Evolutionary conservation across 2,888 invertebrate genomes (phyloP).

Genomic region (Chrysopilus asiliformis): DNA sequence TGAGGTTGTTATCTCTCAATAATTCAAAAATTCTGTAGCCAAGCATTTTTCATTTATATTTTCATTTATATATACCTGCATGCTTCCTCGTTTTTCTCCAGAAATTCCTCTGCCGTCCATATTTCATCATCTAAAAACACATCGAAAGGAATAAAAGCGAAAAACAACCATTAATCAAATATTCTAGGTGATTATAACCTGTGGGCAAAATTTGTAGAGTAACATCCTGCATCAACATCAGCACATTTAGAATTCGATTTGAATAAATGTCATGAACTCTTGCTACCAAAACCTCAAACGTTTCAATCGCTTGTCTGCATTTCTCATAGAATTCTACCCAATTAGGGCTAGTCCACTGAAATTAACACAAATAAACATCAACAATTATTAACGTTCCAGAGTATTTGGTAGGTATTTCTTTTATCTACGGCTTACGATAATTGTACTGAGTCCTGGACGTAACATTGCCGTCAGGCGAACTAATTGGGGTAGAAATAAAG

Average conservation of each 20-base stretch:
- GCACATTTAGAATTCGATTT: constrained; percentile 77
- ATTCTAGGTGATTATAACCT: too few relatives aligned
- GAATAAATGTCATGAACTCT: constrained; percentile 82
- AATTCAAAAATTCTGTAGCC: too few relatives aligned
- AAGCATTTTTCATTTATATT: too few relatives aligned
- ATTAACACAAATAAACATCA: not conserved
- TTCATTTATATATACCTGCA: constrained; percentile 56
- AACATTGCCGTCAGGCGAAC: constrained; percentile 69
- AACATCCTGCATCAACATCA: constrained; percentile 78
- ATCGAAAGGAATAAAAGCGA: constrained; percentile 14
- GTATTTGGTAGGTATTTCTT: too few relatives aligned
- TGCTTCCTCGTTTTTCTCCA: constrained; percentile 67
- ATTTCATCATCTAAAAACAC: constrained; percentile 59
- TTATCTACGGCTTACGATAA: too few relatives aligned
- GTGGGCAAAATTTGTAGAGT: constrained; percentile 67
- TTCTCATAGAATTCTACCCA: constrained; percentile 67
- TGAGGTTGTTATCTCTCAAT: too few relatives aligned
- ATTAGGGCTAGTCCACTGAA: constrained; percentile 67
- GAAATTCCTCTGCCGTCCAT: constrained; percentile 77
- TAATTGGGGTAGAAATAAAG: constrained; percentile 76
- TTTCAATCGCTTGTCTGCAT: constrained; percentile 62
- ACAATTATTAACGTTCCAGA: not conserved
- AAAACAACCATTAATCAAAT: too few relatives aligned
- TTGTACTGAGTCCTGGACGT: constrained; percentile 62
- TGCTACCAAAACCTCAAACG: constrained; percentile 60